Evolutionary conservation across 2,797 vertebrate genomes (phyloP).

Genomic region (Pachyuromys duprasi): DNA sequence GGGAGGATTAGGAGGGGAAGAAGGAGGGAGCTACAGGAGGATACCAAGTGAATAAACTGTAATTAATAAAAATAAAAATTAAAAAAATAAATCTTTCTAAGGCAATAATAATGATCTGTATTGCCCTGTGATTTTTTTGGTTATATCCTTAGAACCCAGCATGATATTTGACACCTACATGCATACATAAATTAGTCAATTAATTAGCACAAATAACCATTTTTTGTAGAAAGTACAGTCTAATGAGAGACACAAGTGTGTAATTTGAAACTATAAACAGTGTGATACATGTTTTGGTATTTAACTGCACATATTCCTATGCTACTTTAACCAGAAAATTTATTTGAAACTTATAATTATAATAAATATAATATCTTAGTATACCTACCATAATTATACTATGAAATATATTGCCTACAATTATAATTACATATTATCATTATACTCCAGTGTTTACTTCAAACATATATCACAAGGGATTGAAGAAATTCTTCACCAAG

Average conservation of each 20-base stretch:
- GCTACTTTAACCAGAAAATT: background rate
- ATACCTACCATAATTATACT: background rate
- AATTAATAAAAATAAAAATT: no score
- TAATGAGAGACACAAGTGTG: background rate
- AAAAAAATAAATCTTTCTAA: background rate
- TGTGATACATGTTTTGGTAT: background rate
- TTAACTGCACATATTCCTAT: background rate
- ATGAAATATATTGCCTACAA: background rate
- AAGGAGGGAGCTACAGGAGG: no score
- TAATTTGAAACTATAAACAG: background rate
- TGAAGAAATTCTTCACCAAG: background rate
- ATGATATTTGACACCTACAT: background rate
- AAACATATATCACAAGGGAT: background rate
- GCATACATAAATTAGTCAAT: background rate
- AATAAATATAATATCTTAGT: background rate
- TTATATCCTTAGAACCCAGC: background rate
- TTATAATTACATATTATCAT: background rate
- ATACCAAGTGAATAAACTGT: no score
- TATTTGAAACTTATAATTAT: background rate
- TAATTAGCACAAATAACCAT: background rate
- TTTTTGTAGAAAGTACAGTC: background rate
- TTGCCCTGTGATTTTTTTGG: background rate
- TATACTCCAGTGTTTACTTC: background rate
- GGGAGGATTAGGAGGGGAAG: no score
- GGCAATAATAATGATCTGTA: background rate